Base-by-base conservation (phyloP, 1,140 invertebrate species). In the Pomacea maculata region DNA sequence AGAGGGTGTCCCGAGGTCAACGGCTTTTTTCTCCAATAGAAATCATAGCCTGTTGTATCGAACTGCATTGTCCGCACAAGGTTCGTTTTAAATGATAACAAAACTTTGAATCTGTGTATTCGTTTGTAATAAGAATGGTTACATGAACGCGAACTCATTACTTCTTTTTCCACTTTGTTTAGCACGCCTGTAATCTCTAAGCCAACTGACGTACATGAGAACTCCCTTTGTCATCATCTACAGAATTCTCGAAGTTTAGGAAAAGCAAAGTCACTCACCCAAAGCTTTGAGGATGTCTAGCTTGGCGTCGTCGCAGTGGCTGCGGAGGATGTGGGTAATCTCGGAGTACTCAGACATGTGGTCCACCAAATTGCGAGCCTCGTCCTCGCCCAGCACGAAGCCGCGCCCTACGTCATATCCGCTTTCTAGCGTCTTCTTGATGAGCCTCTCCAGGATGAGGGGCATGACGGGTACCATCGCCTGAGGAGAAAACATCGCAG, bases 381-480 rank as follows among this genome's bases (percentile, higher is more conserved):
- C 93, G 82, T 93, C 93, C 65, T 93, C 92, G 0, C 92, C 93
- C 1, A 92, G 91, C 19, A 93, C 93, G 80, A 92, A 94, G 19
- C 93, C 93, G 88, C 93, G 88, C 6, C 88, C 91, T 3, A 92
- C 85, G 80, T 92, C 92, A 83, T 90, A 92, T 17, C 90, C 90
- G 57, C 89, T 87, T 78, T 87, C 88, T 11, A 92, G 77, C 52
- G 87, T 86, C 52, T 84, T 77, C 80, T 90, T 87, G 73, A 91
- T 87, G 52, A 83, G 74, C 6, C 82, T 80, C 67, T 92, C 88
- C 12, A 92, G 79, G 72, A 88, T 83, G 19, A 80, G 79, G 21
- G 91, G 77, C 11, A 91, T 68, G 21, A 80, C 61, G 14, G 88
- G 88, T 78, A 89, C 85, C 3, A 86, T 57, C 0, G 87, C 87